phyloP scores from a whole-genome alignment of 37 sponge, comb jelly and placozoan species.

The Spongilla lacustris region DNA sequence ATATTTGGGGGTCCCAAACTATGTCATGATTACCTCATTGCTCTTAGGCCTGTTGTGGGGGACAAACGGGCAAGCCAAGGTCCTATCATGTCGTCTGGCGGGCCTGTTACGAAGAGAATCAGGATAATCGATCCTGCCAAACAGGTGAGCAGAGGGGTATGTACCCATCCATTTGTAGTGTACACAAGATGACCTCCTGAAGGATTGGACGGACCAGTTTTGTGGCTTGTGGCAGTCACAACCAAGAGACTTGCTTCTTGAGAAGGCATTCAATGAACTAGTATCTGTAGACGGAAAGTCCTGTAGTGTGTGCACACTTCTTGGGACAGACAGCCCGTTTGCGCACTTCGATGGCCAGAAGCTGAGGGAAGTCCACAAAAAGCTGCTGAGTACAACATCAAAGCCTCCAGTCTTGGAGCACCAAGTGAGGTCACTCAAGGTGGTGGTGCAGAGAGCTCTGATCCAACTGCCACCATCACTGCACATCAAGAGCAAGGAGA shows the following conservation, averaged over 20 bases:
- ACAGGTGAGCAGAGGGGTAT: neutral
- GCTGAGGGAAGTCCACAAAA: neutral
- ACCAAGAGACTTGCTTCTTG: constrained; percentile 45
- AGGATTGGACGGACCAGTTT: constrained; percentile 75
- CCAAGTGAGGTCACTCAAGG: constrained; percentile 22
- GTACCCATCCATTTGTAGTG: neutral
- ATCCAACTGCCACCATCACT: constrained; percentile 33
- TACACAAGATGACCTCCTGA: neutral
- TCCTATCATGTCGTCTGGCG: constrained; percentile 3
- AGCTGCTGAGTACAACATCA: neutral
- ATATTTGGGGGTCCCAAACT: no score
- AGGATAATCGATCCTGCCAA: constrained; percentile 12
- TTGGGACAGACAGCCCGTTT: constrained; percentile 54
- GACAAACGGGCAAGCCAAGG: constrained; percentile 33
- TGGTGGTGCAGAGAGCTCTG: constrained; percentile 54
- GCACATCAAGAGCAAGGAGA: neutral
- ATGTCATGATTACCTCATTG: neutral
- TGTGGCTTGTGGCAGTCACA: constrained; percentile 75
- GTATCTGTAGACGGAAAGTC: constrained; percentile 26
- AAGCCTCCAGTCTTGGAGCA: neutral
- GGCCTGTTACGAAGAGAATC: constrained; percentile 4
- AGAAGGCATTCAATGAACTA: constrained; percentile 73
- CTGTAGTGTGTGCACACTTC: constrained; percentile 76
- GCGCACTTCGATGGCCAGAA: constrained; percentile 15
- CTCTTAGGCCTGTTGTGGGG: neutral